A percentile compares a stretch with the other conserved stretches of the same genome.
Evolutionary conservation across 2,797 vertebrate species (phyloP).

Genomic region (Enteromius radiatus): DNA sequence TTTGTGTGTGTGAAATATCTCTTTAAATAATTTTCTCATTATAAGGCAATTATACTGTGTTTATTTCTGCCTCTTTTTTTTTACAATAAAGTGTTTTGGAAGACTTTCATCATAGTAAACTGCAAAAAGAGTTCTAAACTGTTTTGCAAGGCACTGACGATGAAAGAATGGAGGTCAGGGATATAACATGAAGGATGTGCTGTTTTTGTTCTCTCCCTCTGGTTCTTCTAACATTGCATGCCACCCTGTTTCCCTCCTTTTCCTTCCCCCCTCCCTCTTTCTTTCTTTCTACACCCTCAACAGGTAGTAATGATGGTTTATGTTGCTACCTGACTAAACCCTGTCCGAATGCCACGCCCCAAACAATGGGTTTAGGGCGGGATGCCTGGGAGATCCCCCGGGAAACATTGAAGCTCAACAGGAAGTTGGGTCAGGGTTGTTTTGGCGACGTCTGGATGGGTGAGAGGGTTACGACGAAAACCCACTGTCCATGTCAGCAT

Average conservation of each 20-base stretch:
- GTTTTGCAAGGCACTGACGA: not conserved
- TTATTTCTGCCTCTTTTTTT: too few relatives aligned
- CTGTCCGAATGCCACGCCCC: conserved; percentile 86
- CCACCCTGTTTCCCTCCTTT: conserved; percentile 46
- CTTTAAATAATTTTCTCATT: too few relatives aligned
- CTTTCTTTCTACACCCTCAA: conserved; percentile 44
- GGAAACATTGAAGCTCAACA: conserved; percentile 80
- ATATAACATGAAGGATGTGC: conserved; percentile 40
- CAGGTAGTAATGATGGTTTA: conserved; percentile 91
- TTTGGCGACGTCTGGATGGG: conserved; percentile 98
- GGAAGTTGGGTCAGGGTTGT: conserved; percentile 93
- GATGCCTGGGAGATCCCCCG: conserved; percentile 95
- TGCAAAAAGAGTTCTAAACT: not conserved
- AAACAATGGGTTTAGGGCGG: conserved; percentile 91
- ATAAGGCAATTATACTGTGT: too few relatives aligned
- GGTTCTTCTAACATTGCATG: conserved; percentile 69
- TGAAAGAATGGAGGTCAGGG: not conserved
- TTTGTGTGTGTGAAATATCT: too few relatives aligned
- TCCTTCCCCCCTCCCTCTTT: conserved; percentile 33
- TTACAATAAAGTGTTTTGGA: not conserved
- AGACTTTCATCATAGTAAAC: not conserved
- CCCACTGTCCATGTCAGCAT: conserved; percentile 45
- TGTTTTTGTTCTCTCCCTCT: conserved; percentile 51
- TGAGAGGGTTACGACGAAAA: conserved; percentile 73
- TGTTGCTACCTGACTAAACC: conserved; percentile 86